Evolutionary conservation across 2,797 vertebrate species (phyloP), one percentile per base, ranked within the genome.

Genomic region (Hipposideros larvatus): DNA sequence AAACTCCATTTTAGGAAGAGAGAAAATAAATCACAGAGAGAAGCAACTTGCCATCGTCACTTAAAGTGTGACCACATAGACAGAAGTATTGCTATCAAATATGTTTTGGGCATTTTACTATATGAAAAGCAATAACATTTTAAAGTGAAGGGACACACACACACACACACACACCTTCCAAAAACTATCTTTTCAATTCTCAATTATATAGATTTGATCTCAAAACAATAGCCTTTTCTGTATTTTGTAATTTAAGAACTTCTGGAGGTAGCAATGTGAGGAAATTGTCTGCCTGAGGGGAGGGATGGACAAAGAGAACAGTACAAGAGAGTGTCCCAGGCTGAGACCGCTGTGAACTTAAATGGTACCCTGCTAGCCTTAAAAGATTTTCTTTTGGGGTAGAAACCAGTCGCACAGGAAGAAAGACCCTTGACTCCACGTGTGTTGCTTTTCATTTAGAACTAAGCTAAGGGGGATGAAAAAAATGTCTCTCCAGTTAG

Each of bases 71-170:
- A 80, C 92, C 84, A 94, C 46, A 66, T n/a, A 94, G 85, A 91
- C 51, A 85, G 66, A 87, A 87, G 79, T 92, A 80, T 87, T 95
- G 86, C 95, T 92, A 91, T 70, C 90, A 94, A 73, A 79, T 91
- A 96, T 41, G 61, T 74, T 87, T 97, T 41, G 92, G 92, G 28
- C 34, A 74, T 96, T 94, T 97, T 74, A 37, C 55, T 94, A 15
- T 34, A 51, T 86, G 80, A 85, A 63, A 57, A 74, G 65, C 65
- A 87, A 90, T 77, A 75, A 46, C 75, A 94, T 87, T 93, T 73
- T 94, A 77, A 84, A 86, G 66, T 55, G 48, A 89, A 73, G 46
- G n/a, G 73, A n/a, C 1, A 65, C 8, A 43, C 3, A 90, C 11
- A 59, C 5, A 79, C 13, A 74, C 43, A 70, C 57, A 63, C 1